These are phyloP conservation scores for Stegastes partitus DNA, from an alignment of 2,113 vertebrate species.

Conservation along the genomic window DNA sequence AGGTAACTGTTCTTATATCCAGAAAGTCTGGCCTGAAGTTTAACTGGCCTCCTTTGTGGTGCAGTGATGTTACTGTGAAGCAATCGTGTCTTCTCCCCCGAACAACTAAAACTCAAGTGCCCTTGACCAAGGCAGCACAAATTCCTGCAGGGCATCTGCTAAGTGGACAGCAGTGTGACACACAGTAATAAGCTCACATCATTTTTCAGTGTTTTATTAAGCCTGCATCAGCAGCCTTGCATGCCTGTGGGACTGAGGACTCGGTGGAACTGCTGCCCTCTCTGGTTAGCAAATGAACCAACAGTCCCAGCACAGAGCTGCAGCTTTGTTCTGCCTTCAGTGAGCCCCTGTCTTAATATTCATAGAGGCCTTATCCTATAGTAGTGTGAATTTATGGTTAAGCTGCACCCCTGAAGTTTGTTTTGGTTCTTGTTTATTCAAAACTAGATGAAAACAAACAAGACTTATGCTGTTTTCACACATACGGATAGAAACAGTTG, in stretches of 20 bases:
- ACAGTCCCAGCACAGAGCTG: slow-evolving; percentile 32
- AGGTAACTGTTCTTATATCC: too few relatives aligned
- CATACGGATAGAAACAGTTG: too few relatives aligned
- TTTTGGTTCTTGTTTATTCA: too few relatives aligned
- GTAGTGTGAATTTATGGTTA: too few relatives aligned
- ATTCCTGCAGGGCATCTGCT: slow-evolving; percentile 38
- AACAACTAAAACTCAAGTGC: not conserved
- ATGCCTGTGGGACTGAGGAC: slow-evolving; percentile 50
- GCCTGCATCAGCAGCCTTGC: slow-evolving; percentile 48
- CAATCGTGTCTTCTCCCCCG: not conserved
- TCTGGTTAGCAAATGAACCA: slow-evolving; percentile 67
- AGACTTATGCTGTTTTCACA: too few relatives aligned
- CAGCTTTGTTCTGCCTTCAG: slow-evolving; percentile 11
- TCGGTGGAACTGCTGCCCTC: slow-evolving; percentile 53
- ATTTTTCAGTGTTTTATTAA: slow-evolving; percentile 19
- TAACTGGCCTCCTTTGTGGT: too few relatives aligned
- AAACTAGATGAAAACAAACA: too few relatives aligned
- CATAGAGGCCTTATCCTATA: not conserved
- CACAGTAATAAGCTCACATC: slow-evolving; percentile 7
- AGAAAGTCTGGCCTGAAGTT: too few relatives aligned
- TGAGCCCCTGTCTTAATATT: not conserved
- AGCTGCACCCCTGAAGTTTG: too few relatives aligned
- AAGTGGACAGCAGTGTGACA: slow-evolving; percentile 41
- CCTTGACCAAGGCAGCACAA: slow-evolving; percentile 12
- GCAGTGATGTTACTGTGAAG: not conserved